Percentiles rank a stretch among this genome's conserved stretches.
These are phyloP conservation scores for Orcinus orca DNA, from an alignment of 2,113 vertebrate genomes.

Conservation along the genomic window DNA sequence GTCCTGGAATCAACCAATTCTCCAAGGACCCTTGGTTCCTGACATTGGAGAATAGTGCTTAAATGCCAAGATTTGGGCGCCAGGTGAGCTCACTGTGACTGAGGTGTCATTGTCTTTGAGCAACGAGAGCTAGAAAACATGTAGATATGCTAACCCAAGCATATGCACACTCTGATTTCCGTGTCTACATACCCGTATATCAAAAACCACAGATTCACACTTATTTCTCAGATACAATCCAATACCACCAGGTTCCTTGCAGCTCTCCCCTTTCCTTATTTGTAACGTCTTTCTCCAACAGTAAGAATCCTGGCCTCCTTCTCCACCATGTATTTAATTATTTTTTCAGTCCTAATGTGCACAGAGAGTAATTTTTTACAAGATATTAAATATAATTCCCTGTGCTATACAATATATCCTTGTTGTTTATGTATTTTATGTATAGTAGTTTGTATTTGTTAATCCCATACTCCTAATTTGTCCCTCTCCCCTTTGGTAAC, in stretches of 20 bases:
- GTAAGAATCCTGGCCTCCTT: neutral
- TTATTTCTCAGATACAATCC: neutral
- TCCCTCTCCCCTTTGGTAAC: no score
- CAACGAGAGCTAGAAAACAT: no score
- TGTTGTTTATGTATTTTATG: no score
- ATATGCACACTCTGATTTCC: no score
- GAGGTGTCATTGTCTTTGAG: neutral
- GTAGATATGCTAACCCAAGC: neutral
- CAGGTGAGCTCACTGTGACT: neutral
- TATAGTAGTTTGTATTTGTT: no score
- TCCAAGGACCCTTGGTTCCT: neutral
- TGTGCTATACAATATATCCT: no score
- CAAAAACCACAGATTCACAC: neutral
- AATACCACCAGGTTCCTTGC: no score
- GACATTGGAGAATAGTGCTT: neutral
- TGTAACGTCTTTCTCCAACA: no score
- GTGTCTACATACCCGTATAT: fast-evolving
- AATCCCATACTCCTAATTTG: no score
- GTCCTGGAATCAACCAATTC: neutral
- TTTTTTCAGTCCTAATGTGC: neutral
- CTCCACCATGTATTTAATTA: no score
- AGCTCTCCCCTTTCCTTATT: neutral
- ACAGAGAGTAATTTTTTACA: no score
- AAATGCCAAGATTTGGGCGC: neutral
- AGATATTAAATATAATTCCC: no score